A percentile compares a stretch with the other conserved stretches of the same genome.
Conservation (phyloP, 2,797 vertebrate species). For the Mallotus villosus region DNA sequence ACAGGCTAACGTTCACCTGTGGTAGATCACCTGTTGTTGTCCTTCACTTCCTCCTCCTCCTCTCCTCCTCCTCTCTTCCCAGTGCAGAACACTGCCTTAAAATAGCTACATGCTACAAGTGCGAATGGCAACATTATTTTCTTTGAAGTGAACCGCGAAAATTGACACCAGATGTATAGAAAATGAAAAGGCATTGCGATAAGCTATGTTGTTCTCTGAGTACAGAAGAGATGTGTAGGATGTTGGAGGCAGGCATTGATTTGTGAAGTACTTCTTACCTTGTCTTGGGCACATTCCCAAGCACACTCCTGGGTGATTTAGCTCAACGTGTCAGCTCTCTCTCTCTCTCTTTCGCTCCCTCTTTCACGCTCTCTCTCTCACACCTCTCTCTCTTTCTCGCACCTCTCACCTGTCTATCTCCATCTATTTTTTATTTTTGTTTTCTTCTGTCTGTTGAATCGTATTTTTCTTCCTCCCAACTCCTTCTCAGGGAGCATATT, state of each 20-base stretch:
- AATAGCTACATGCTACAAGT: constrained; percentile 56
- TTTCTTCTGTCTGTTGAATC: no score
- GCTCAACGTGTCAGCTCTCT: constrained; percentile 60
- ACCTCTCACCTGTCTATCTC: not conserved
- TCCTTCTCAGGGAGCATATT: constrained; percentile 52
- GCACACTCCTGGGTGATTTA: constrained; percentile 61
- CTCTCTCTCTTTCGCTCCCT: constrained; percentile 1
- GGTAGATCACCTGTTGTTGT: constrained; percentile 4
- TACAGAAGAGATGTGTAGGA: constrained; percentile 67
- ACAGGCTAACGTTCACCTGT: no score
- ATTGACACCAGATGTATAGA: constrained; percentile 71
- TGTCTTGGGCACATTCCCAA: constrained; percentile 67
- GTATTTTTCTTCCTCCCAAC: constrained; percentile 43
- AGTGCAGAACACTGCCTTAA: constrained; percentile 49
- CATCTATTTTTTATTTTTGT: not conserved
- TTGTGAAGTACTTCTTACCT: constrained; percentile 72
- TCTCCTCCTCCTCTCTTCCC: constrained; percentile 53
- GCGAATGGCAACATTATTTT: constrained; percentile 65
- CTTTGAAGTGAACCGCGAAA: constrained; percentile 70
- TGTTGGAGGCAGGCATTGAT: constrained; percentile 69
- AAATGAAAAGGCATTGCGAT: constrained; percentile 60
- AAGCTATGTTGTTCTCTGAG: constrained; percentile 63
- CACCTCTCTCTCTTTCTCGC: not conserved
- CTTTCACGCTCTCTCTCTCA: constrained; percentile 1
- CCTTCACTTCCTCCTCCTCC: constrained; percentile 59